phyloP scores from a whole-genome alignment of 1,140 invertebrate species.

The Cydia amplana region DNA sequence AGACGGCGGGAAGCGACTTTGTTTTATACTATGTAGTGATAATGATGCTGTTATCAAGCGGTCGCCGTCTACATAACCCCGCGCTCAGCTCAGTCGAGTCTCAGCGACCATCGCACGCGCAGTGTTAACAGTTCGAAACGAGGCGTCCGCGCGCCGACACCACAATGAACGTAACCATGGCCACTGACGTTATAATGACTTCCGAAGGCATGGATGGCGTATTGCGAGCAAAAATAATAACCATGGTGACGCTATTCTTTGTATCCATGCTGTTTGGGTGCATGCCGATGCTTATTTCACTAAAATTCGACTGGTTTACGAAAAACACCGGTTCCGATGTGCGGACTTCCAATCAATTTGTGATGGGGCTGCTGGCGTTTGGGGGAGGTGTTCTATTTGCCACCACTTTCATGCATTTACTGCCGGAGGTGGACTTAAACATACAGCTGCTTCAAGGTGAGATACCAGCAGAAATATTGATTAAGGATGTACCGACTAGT shows the following conservation, averaged over 20 bases:
- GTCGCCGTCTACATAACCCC: slow-evolving; percentile 55
- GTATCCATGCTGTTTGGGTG: slow-evolving; percentile 86
- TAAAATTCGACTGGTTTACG: slow-evolving; percentile 83
- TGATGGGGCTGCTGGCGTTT: slow-evolving; percentile 85
- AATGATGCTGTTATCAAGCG: slow-evolving; percentile 63
- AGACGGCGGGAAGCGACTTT: too few species aligned
- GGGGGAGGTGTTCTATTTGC: slow-evolving; percentile 94
- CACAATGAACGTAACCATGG: slow-evolving; percentile 51
- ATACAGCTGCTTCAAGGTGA: slow-evolving; percentile 80
- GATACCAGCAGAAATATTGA: too few species aligned
- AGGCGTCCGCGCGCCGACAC: slow-evolving; percentile 37
- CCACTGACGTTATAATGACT: slow-evolving; percentile 40
- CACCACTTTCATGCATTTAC: slow-evolving; percentile 93
- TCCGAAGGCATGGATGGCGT: slow-evolving; percentile 47
- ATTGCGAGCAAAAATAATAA: slow-evolving; percentile 83
- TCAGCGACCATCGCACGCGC: slow-evolving; percentile 38
- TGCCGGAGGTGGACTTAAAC: slow-evolving; percentile 91
- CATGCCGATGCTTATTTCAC: slow-evolving; percentile 84
- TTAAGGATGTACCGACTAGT: too few species aligned
- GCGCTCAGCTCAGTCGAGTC: slow-evolving; percentile 41
- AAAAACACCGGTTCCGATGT: slow-evolving; percentile 67
- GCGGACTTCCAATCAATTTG: slow-evolving; percentile 67
- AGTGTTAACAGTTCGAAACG: slow-evolving; percentile 33
- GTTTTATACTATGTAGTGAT: too few species aligned
- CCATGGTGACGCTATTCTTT: slow-evolving; percentile 85